Evolutionary conservation across 30 jellyfish, hydroid and myxozoan genomes (phyloP).

Genomic region (Catostylus mosaicus): DNA sequence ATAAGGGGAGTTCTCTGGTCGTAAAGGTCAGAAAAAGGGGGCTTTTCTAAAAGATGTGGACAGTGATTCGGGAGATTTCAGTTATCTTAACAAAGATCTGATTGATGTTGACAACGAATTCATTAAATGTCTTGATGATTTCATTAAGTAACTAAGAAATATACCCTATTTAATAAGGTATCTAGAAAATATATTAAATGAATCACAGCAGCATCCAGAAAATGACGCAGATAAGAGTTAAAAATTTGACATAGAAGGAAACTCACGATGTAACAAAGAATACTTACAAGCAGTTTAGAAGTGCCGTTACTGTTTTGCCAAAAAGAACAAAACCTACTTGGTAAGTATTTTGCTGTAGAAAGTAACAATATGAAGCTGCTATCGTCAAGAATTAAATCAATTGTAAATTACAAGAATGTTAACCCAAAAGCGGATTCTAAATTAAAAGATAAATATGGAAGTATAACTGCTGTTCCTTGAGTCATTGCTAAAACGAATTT

Average conservation of each 20-base stretch:
- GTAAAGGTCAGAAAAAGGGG: no score
- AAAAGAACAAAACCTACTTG: not conserved
- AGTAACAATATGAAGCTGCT: no score
- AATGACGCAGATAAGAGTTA: not conserved
- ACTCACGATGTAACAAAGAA: not conserved
- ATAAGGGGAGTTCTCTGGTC: no score
- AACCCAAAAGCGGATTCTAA: not conserved
- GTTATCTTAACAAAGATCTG: no score
- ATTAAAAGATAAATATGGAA: not conserved
- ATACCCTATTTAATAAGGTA: no score
- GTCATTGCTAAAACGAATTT: not conserved
- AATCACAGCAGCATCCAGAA: not conserved
- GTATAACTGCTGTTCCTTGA: not conserved
- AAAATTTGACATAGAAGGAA: not conserved
- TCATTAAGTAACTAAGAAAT: no score
- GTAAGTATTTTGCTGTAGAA: no score
- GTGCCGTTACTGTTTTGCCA: not conserved
- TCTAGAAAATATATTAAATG: no score
- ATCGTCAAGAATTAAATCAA: not conserved
- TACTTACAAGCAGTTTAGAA: not conserved
- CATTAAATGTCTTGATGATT: no score
- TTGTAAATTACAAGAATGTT: not conserved
- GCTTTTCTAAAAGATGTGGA: no score
- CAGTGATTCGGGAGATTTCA: no score
- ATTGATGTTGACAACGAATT: no score